Percentiles rank a stretch among this genome's conserved stretches.
phyloP scores from a whole-genome alignment of 2,797 vertebrate genomes.

The Protonibea diacanthus region DNA sequence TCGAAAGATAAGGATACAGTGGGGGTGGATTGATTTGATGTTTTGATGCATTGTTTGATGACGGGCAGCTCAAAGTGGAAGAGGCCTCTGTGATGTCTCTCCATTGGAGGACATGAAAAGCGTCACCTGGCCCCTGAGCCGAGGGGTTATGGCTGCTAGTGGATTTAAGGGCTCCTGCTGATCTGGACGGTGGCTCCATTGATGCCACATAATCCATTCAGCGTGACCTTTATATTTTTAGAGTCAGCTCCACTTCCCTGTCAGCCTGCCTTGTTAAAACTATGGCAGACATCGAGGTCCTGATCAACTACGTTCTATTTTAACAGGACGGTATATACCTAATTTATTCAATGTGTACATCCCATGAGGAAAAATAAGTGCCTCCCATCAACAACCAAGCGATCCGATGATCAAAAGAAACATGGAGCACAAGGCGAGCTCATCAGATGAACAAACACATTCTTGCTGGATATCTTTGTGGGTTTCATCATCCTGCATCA shows the following conservation, averaged over 20 bases:
- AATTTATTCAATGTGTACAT: conserved; percentile 71
- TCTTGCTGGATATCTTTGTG: conserved; percentile 85
- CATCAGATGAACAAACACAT: conserved; percentile 80
- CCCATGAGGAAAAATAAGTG: conserved; percentile 62
- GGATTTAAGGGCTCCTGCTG: conserved; percentile 77
- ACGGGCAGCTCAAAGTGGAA: conserved; percentile 95
- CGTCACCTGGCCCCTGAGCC: conserved; percentile 86
- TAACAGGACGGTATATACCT: conserved; percentile 53
- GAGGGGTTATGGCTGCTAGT: conserved; percentile 70
- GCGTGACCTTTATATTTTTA: conserved; percentile 78
- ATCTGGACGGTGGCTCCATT: conserved; percentile 74
- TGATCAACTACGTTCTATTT: conserved; percentile 46
- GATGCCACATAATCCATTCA: conserved; percentile 79
- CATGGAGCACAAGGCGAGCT: conserved; percentile 68
- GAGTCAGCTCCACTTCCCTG: conserved; percentile 62
- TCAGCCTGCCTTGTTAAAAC: conserved; percentile 60
- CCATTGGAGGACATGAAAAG: conserved; percentile 92
- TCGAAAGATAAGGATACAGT: conserved; percentile 87
- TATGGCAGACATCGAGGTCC: conserved; percentile 42
- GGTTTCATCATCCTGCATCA: conserved; percentile 87
- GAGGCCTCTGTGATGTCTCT: conserved; percentile 93
- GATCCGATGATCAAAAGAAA: conserved; percentile 79
- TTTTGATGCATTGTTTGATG: conserved; percentile 98
- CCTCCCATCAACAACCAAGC: conserved; percentile 66
- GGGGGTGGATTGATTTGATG: conserved; percentile 93